phyloP scores from a whole-genome alignment of 2,113 vertebrate species.

The Lethenteron camtschaticum region DNA sequence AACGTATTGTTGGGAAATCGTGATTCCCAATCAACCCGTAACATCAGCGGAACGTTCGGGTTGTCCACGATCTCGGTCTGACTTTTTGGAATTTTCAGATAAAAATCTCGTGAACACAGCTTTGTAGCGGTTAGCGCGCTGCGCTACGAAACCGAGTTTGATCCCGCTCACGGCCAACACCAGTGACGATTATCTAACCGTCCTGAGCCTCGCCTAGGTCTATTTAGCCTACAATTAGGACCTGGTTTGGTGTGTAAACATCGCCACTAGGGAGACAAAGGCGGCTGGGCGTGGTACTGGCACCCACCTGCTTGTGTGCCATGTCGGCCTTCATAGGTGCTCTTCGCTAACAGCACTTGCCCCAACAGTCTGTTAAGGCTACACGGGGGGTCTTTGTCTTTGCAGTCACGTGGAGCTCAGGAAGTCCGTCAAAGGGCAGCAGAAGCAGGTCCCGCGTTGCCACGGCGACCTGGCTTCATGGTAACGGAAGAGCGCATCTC shows the following conservation, averaged over 20 bases:
- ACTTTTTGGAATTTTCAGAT: too few species aligned
- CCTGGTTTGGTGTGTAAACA: background rate
- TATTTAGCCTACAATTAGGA: background rate
- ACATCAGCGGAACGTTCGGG: too few species aligned
- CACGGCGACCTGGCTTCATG: slow-evolving; percentile 14
- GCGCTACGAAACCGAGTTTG: too few species aligned
- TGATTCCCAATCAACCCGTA: too few species aligned
- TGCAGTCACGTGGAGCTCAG: slow-evolving; percentile 12
- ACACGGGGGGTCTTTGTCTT: slow-evolving; percentile 9
- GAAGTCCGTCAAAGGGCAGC: slow-evolving; percentile 12
- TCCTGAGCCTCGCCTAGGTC: background rate
- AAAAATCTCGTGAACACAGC: too few species aligned
- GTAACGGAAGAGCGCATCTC: slow-evolving; percentile 15
- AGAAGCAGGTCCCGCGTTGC: slow-evolving; percentile 12
- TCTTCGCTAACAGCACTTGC: background rate
- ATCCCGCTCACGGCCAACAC: too few species aligned
- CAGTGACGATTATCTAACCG: too few species aligned
- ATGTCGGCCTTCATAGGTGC: background rate
- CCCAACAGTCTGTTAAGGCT: slow-evolving; percentile 10
- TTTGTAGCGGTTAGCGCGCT: too few species aligned
- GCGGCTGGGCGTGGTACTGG: too few species aligned
- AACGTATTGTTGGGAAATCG: too few species aligned
- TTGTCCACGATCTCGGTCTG: too few species aligned
- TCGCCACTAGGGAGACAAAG: background rate
- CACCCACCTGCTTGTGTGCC: background rate